Evolutionary conservation across 2,888 invertebrate species (phyloP), one percentile per base, ranked within the genome.

Genomic region (Agonopterix alstromeriana): DNA sequence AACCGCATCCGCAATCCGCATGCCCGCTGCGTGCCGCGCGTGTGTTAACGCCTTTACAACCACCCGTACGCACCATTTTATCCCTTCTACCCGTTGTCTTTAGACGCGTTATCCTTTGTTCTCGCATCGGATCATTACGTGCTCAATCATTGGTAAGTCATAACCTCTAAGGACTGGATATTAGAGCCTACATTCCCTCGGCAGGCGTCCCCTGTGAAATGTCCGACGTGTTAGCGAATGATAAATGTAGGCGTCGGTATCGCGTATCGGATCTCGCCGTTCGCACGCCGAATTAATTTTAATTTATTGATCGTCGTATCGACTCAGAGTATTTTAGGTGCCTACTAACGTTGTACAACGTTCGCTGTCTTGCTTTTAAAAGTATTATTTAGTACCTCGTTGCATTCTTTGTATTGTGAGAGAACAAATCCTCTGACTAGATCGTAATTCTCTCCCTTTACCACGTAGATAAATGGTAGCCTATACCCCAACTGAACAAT

Each of bases 231-330:
- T 87, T 87, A 85, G 80, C 86, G 86, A 87, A 87, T 87, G 88
- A 87, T 88, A 87, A 86, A 88, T 88, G 87, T 85, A 88, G 86
- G 87, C 87, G 88, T 86, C 77, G 77, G 70, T 87, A 88, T 88
- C 88, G 82, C 78, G 76, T 82, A 88, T 88, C 87, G 87, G 83
- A 88, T 88, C 87, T 85, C 77, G 64, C 74, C 86, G 87, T 87
- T 88, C 86, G 88, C 87, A 85, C 85, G 85, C 86, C 87, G 88
- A 88, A 88, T 87, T 88, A 87, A 88, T 88, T 87, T 88, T 87
- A 87, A 88, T 87, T 88, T 88, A 88, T 88, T 86, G 88, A 86
- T 85, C 83, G 82, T 73, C 74, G 82, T 83, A 86, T 83, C 82
- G 83, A 79, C 80, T 76, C 73, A 61, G 79, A 82, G 80, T 82